Base-by-base conservation (phyloP, 2,113 vertebrate genomes). In the Sitta europaea region DNA sequence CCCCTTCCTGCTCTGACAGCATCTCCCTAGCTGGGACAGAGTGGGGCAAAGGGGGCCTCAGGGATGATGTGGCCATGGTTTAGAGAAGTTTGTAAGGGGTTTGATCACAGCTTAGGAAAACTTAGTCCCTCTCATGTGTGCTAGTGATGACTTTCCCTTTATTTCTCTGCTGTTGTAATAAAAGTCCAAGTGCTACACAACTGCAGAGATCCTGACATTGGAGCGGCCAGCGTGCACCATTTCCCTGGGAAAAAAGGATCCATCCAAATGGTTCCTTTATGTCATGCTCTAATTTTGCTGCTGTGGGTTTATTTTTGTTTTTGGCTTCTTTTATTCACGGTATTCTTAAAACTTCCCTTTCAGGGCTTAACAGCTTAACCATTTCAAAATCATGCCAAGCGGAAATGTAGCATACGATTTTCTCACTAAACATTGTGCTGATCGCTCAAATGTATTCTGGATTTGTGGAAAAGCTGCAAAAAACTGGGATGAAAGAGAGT, bases 291-390 rank as follows among this genome's bases (percentile, higher is more conserved):
- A 88, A 96, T 96, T 96, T 96, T 91, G 83, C 89, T 3, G 18
- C 83, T 73, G 51, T 91, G 91, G 71, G 62, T 96, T 94, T 94
- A 90, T 90, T 93, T 91, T 92, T 86, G 78, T 5, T 75, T 93
- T 94, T 97, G 88, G 66, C 85, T 90, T 53, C 57, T 84, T 80
- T 78, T 90, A 70, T 68, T 31, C 70, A 71, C 68, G 78, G 93
- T 90, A 74, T 96, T 96, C 97, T 95, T 97, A 94, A 96, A 96
- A 95, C 78, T 96, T 96, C 85, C 76, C 83, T 95, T 97, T 95
- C 95, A 94, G 88, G 92, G 94, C 90, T 96, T 96, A 97, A 81
- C 94, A 91, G 95, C 94, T 95, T 95, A 94, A 94, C 97, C 91
- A 57, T 94, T 97, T 95, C 86, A 81, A 97, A 97, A 79, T 95